phyloP scores from a whole-genome alignment of 2,113 vertebrate species.

The Sturnira hondurensis region DNA sequence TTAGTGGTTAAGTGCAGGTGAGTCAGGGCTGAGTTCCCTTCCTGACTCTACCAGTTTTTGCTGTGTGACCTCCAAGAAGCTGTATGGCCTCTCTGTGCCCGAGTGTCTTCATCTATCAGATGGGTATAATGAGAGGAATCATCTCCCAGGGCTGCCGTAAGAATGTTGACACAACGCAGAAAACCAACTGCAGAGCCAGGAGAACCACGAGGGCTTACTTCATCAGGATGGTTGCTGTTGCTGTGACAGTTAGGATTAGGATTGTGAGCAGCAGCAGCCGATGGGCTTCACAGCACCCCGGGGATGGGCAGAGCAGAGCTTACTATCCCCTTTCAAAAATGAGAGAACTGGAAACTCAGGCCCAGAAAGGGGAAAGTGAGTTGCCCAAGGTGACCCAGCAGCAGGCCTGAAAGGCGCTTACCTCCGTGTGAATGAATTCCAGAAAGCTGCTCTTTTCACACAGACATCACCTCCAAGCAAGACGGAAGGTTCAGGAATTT shows the following conservation, averaged over 20 bases:
- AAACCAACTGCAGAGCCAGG: background rate
- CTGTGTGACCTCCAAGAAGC: background rate
- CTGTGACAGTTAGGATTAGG: no score
- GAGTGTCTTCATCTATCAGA: background rate
- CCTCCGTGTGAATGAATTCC: background rate
- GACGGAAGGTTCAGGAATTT: background rate
- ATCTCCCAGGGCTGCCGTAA: background rate
- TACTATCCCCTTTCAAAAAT: background rate
- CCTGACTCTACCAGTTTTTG: background rate
- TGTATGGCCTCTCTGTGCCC: background rate
- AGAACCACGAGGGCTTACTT: rapidly evolving
- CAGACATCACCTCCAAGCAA: background rate
- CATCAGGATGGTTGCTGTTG: no score
- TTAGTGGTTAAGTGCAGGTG: background rate
- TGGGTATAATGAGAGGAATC: background rate
- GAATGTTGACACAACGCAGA: background rate
- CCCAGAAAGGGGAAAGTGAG: background rate
- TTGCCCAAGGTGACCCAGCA: background rate
- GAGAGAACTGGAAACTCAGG: background rate
- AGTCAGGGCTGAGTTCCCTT: background rate
- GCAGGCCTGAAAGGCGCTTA: background rate
- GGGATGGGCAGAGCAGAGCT: background rate
- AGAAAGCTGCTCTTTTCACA: background rate
- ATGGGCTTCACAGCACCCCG: background rate
- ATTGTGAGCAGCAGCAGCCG: background rate